Evolutionary conservation across 2,888 invertebrate species (phyloP).

Genomic region (Pachliopta kotzebuea): DNA sequence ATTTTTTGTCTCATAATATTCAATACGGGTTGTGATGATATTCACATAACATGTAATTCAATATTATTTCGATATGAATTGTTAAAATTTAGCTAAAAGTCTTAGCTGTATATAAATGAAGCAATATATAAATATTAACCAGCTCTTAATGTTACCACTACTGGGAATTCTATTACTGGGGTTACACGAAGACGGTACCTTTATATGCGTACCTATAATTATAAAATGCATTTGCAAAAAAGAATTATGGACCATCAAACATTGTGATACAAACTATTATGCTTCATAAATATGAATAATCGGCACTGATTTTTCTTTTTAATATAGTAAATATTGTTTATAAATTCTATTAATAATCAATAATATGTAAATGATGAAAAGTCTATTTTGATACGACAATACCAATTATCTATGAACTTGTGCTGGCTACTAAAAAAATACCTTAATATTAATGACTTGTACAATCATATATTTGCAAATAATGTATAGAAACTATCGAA

Average conservation of each 20-base stretch:
- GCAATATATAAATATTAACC: background rate
- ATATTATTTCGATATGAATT: background rate
- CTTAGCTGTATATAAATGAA: background rate
- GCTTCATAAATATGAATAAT: slow-evolving; percentile 10
- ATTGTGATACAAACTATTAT: slow-evolving; percentile 22
- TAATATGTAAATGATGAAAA: background rate
- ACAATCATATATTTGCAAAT: background rate
- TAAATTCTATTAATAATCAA: background rate
- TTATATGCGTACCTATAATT: background rate
- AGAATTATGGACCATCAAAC: slow-evolving; percentile 24
- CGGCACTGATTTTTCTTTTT: background rate
- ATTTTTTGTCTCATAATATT: background rate
- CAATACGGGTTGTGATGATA: background rate
- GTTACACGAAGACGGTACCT: too few relatives aligned
- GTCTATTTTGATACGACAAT: background rate
- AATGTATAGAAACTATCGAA: background rate
- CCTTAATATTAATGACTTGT: too few relatives aligned
- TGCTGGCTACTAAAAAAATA: too few relatives aligned
- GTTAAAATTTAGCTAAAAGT: background rate
- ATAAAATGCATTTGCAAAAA: background rate
- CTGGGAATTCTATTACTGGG: too few relatives aligned
- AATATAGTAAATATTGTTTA: background rate
- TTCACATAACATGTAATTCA: background rate
- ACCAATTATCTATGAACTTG: background rate
- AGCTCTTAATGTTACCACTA: too few relatives aligned